Conservation (phyloP, 92 coral and sea anemone species). For the Scolanthus callimorphus region DNA sequence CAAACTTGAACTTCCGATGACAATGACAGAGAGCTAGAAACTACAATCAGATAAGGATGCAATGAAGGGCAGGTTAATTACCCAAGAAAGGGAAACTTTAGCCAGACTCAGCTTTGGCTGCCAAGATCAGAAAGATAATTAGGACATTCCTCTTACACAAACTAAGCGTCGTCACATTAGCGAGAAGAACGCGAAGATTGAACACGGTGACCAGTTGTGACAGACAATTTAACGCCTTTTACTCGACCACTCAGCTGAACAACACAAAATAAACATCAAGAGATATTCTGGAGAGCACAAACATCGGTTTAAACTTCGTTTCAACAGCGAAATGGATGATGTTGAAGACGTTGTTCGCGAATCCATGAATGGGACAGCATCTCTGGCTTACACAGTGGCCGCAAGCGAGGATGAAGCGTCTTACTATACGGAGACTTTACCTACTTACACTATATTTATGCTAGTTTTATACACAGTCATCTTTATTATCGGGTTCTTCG, state of each 20-base stretch:
- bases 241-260: not conserved
- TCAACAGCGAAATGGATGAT: slow-evolving; percentile 21
- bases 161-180: slow-evolving; percentile 11
- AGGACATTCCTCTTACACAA: slow-evolving; percentile 18
- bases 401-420: slow-evolving; percentile 13
- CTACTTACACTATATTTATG: slow-evolving; percentile 74
- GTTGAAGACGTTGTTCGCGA: slow-evolving; percentile 16
- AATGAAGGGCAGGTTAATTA: slow-evolving; percentile 36
- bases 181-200: slow-evolving; percentile 3
- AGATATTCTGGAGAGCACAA: not conserved
- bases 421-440: slow-evolving; percentile 31
- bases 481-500: slow-evolving; percentile 91
- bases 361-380: slow-evolving; percentile 11
- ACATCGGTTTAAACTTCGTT: not conserved
- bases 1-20: slow-evolving; percentile 25
- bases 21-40: slow-evolving; percentile 16
- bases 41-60: slow-evolving; percentile 22
- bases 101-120: slow-evolving; percentile 15
- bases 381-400: not conserved
- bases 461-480: slow-evolving; percentile 74
- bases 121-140: slow-evolving; percentile 39
- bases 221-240: not conserved
- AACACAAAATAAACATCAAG: not conserved
- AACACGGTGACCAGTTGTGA: not conserved
- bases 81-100: slow-evolving; percentile 17